phyloP scores from a whole-genome alignment of 1,140 invertebrate genomes.

The Bombus consobrinus region DNA sequence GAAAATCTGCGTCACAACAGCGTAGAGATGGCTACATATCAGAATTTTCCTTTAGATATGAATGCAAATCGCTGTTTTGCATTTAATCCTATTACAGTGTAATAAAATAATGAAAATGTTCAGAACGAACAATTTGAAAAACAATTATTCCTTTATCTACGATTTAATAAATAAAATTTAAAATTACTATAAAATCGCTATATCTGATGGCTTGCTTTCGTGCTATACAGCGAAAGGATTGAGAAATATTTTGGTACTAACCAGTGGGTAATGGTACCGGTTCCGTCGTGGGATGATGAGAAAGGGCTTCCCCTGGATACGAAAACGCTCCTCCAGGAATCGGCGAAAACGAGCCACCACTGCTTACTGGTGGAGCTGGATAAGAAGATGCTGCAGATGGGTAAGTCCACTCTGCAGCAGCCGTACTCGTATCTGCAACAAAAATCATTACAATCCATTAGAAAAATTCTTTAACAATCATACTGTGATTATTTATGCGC shows the following conservation, averaged over 20 bases:
- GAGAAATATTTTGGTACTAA: slow-evolving; percentile 45
- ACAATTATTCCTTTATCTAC: not conserved
- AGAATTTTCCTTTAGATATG: not conserved
- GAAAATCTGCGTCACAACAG: no score
- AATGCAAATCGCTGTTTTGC: not conserved
- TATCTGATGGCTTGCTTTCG: no score
- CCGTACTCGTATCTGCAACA: slow-evolving; percentile 78
- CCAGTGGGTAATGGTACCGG: slow-evolving; percentile 79
- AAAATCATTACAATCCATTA: slow-evolving; percentile 3
- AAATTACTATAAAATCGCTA: no score
- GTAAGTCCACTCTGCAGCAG: slow-evolving; percentile 79
- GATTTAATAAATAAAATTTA: no score
- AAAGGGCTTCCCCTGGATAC: slow-evolving; percentile 79
- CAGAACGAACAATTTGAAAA: not conserved
- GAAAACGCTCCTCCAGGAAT: slow-evolving; percentile 80
- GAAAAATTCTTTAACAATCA: not conserved
- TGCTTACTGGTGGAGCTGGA: slow-evolving; percentile 76
- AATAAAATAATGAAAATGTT: not conserved
- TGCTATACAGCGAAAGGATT: no score
- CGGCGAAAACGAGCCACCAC: slow-evolving; percentile 79
- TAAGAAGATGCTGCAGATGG: slow-evolving; percentile 80
- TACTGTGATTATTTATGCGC: not conserved
- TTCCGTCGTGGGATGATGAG: slow-evolving; percentile 80
- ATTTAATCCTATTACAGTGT: not conserved
- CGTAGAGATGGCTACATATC: not conserved